Evolutionary conservation across 2,113 vertebrate genomes (phyloP), one percentile per base, ranked within the genome.

Genomic region (Rhinopithecus roxellana): DNA sequence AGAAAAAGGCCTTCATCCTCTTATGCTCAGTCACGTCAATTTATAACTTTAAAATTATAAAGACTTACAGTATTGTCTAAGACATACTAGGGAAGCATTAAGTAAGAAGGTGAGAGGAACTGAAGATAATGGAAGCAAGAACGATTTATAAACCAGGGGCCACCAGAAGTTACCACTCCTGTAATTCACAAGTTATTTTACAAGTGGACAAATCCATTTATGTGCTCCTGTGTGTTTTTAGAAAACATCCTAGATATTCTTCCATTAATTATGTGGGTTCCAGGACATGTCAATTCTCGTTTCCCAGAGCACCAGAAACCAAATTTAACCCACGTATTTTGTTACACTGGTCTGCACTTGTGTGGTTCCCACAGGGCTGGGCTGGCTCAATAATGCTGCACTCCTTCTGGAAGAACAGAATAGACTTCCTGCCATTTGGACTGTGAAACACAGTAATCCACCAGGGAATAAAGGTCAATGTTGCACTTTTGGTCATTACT

Each of bases 401-500:
- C 69, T 98, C 96, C 90, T 98, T 92, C 95, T 98, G 87, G 94
- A 98, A 98, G 96, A 97, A 97, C 94, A 97, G 98, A 98, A 99
- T 93, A 96, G 98, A 98, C 98, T 98, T 98, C 98, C 98, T 99
- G 98, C 93, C 98, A 98, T 98, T 99, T 99, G 98, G 98, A 98
- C 97, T 93, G 97, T 98, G 98, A 98, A 99, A 98, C 98, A 98
- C 94, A 98, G 98, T 98, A 99, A 99, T 98, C 98, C 98, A 97
- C 98, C 52, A 93, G 98, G 97, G 98, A 98, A 97, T 97, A 98
- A 98, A 99, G 98, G 98, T 98, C 98, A 99, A 20, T 98, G 97
- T 98, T 98, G 98, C 98, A 99, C 98, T 99, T 98, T 98, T 97
- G 98, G 98, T 98, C 98, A 99, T 99, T 99, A 99, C 97, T 96